Percentiles rank a stretch among this genome's conserved stretches.
Conservation (phyloP, 1,140 invertebrate genomes). For the Nebria ingens region DNA sequence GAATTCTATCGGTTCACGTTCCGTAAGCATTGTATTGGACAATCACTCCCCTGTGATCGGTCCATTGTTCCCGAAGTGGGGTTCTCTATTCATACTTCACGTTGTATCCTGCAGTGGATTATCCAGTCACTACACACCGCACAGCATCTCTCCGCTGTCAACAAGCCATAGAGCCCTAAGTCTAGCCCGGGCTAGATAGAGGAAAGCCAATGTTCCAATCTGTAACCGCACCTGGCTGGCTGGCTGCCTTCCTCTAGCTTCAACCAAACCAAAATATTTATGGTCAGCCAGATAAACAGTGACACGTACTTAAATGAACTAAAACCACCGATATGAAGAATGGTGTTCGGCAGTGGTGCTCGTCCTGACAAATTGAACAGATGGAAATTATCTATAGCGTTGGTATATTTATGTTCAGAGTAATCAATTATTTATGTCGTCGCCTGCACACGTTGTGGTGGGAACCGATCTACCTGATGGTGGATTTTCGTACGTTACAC, state of each 20-base stretch:
- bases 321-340: background rate
- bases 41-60: slow-evolving; percentile 3
- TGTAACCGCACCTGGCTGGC: background rate
- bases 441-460: background rate
- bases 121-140: slow-evolving; percentile 2
- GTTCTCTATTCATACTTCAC: background rate
- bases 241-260: too few species aligned
- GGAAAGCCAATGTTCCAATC: background rate
- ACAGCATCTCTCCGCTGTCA: background rate
- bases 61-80: slow-evolving; percentile 7
- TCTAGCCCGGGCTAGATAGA: too few species aligned
- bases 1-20: background rate
- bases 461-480: background rate
- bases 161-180: too few species aligned
- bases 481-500: too few species aligned
- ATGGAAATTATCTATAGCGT: background rate
- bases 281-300: background rate
- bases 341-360: background rate
- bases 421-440: background rate
- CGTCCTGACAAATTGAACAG: background rate
- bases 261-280: background rate
- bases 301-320: background rate
- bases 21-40: background rate
- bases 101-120: slow-evolving; percentile 4
- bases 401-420: background rate